Percentiles rank a stretch among this genome's conserved stretches.
These are phyloP conservation scores for Aldabrachelys gigantea DNA, from an alignment of 2,113 vertebrate species.

Conservation along the genomic window DNA sequence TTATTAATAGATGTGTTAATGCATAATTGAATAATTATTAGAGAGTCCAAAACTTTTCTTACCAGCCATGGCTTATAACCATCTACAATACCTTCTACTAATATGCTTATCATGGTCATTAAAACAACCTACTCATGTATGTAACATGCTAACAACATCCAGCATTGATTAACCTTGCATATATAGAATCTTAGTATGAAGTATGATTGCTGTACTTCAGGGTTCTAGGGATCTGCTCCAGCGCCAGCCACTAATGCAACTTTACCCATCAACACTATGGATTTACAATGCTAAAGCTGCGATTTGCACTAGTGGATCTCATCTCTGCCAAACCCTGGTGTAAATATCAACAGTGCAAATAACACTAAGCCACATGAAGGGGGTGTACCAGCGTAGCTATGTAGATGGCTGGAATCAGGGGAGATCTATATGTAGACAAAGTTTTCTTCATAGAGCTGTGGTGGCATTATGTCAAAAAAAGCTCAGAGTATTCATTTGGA, in stretches of 20 bases:
- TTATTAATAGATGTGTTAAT: too few species aligned
- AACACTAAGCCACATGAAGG: too few species aligned
- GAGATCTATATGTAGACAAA: too few species aligned
- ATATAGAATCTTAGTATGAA: neutral
- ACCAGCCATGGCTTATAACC: neutral
- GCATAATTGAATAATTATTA: neutral
- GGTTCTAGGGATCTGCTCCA: neutral
- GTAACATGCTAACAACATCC: neutral
- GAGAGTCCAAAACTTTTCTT: neutral
- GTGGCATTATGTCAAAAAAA: too few species aligned
- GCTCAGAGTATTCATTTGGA: too few species aligned
- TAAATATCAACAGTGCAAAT: too few species aligned
- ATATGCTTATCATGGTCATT: neutral
- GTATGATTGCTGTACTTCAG: neutral
- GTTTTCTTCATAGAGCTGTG: too few species aligned
- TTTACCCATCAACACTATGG: neutral
- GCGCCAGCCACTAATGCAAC: neutral
- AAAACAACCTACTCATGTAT: neutral
- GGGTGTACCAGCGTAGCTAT: too few species aligned
- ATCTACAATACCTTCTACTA: neutral
- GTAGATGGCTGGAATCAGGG: too few species aligned
- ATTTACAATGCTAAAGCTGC: neutral
- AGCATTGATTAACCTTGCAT: neutral
- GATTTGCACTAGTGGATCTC: neutral
- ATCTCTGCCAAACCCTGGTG: too few species aligned